A percentile compares a stretch with the other conserved stretches of the same genome.
phyloP scores from a whole-genome alignment of 1,140 invertebrate genomes.

The Dinoponera quadriceps region DNA sequence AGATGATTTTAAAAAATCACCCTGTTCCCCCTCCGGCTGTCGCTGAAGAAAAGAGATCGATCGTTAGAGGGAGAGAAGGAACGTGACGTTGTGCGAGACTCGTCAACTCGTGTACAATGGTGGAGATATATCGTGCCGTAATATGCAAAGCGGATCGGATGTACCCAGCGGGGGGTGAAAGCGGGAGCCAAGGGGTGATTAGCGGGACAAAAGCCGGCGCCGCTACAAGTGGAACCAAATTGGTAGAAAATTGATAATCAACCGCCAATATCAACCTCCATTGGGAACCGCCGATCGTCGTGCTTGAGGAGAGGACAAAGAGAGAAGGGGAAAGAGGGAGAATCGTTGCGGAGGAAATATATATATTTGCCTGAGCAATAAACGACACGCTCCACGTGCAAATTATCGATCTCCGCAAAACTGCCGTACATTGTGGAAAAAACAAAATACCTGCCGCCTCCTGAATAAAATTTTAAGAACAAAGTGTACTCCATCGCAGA shows the following conservation, averaged over 20 bases:
- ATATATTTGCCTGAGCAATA: constrained; percentile 34
- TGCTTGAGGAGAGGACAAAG: constrained; percentile 52
- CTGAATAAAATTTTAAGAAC: neutral
- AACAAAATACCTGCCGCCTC: neutral
- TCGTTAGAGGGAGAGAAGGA: constrained; percentile 64
- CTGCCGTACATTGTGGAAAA: neutral
- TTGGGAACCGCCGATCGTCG: constrained; percentile 56
- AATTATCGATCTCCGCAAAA: neutral
- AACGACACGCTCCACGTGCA: neutral
- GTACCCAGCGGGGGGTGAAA: constrained; percentile 78
- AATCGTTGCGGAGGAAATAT: constrained; percentile 51
- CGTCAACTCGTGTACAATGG: constrained; percentile 73
- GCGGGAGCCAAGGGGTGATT: constrained; percentile 84
- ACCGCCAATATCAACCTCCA: constrained; percentile 81
- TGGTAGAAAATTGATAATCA: constrained; percentile 86
- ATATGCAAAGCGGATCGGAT: constrained; percentile 83
- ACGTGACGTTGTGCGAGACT: constrained; percentile 63
- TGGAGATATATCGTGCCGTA: constrained; percentile 77
- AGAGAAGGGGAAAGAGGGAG: neutral
- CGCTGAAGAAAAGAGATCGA: constrained; percentile 29
- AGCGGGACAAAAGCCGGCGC: constrained; percentile 84
- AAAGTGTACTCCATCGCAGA: neutral
- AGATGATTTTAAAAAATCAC: constrained; percentile 20
- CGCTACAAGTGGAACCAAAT: constrained; percentile 85
- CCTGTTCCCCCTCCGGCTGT: constrained; percentile 2